Base-by-base conservation (phyloP, 2,113 vertebrate genomes). In the Mus pahari region DNA sequence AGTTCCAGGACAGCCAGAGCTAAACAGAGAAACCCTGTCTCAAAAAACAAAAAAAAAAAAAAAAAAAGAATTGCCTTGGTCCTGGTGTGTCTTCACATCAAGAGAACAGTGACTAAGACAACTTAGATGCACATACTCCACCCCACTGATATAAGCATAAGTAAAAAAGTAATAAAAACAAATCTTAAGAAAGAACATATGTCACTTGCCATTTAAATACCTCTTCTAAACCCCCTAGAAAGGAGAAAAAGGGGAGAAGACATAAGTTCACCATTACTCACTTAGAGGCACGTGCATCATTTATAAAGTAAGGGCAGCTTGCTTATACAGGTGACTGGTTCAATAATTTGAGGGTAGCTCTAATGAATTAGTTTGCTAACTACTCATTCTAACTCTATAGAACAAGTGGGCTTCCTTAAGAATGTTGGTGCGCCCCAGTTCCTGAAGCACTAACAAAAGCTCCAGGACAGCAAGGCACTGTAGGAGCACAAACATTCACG, bases 361-460 rank as follows among this genome's bases (percentile, higher is more conserved):
- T 89, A 87, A 95, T 86, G 77, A 97, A 92, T 96, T 95, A 92
- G 92, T 95, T 90, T 48, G 58, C 75, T 94, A 94, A 91, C 94
- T 92, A 74, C 39, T 62, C 62, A 83, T 79, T 28, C 58, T 55
- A 19, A 70, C 55, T 78, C 77, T 78, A 62, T 84, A 78, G 95
- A 89, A 78, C 82, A 97, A 53, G 39, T 14, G 19, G 89, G 53
- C 84, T 84, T 96, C 82, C 16, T 26, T 73, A 60, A 89, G 62
- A 42, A 83, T 60, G 53, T 62, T 62, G 53, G 60, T 12, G 1
- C 48, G 55, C 92, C 94, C 77, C 9, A 55, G 86, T 53, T 95
- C 74, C 73, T 73, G 81, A 91, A 94, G 36, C 48, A 86, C 68
- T 48, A 33, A 86, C 39, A 24, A 87, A 92, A 92, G 39, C 28